Base-by-base conservation (phyloP, 64 coral and sea anemone species). In the Acropora tenuis region DNA sequence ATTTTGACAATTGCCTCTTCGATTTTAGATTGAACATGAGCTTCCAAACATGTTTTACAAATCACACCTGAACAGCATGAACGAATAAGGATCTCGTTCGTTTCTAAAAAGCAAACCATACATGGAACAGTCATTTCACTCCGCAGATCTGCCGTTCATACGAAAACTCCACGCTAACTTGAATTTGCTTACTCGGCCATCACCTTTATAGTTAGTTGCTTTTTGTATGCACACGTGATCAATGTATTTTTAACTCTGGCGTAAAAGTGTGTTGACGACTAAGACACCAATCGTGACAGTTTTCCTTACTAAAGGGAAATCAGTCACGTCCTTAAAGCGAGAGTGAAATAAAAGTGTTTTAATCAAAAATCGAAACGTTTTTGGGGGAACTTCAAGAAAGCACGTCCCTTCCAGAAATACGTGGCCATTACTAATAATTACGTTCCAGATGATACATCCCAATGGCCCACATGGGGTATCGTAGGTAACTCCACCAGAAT, bases 1-100 rank as follows among this genome's bases (percentile, higher is more conserved):
- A 97, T 94, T 77, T 93, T 94, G 19, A 97, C 72, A 12, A 97
- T 91, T 11, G 88, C 95, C 17, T 97, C 88, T 16, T 82, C 80
- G 58, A 97, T 91, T 88, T 97, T 97, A 60, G 82, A 88, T 58
- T 88, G 78, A 57, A 97, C 86, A 75, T 97, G 95, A 50, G 81
- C 79, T 43, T 77, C 78, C 40, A 97, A 78, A 80, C 95, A 96
- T 12, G 68, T 12, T 8, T 71, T 17, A 43, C 95, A 96, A 12
- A 96, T 76, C 2, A 90, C 78, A 41, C 91, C 95, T 40, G 82
- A 50, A 60, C 95, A 96, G 74, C 95, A 80, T 0, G 82, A 48
- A 50, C 95, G 87, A 17, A 93, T n/a, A 59, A 49, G 93, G 5
- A 90, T 84, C 47, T 88, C 82, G 45, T 90, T 81, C 2, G 84